These are phyloP conservation scores for Tolmerus cingulatus DNA, from an alignment of 2,888 invertebrate species.

Conservation along the genomic window DNA sequence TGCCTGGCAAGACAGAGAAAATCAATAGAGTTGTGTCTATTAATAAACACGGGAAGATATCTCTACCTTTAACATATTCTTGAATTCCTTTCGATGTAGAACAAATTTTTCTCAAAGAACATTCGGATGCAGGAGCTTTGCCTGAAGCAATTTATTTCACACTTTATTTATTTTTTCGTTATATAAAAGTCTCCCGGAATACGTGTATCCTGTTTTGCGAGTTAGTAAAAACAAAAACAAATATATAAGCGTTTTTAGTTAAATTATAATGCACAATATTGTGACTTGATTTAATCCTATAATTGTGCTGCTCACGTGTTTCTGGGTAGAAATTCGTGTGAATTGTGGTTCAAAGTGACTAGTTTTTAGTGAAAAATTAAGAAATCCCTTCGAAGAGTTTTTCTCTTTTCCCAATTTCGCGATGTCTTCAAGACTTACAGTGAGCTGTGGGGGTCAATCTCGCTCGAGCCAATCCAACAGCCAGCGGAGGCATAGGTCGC, in stretches of 20 bases:
- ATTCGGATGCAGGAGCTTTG: background rate
- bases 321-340: background rate
- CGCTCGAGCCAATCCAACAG: conserved; percentile 48
- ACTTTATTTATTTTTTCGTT: background rate
- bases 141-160: background rate
- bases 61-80: background rate
- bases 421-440: conserved; percentile 40
- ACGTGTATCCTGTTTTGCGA: background rate
- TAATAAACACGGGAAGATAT: conserved; percentile 20
- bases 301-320: background rate
- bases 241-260: background rate
- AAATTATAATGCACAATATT: background rate
- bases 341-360: background rate
- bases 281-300: background rate
- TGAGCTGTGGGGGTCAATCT: conserved; percentile 43
- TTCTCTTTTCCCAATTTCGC: background rate
- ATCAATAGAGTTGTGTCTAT: conserved; percentile 27
- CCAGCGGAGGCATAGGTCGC: conserved; percentile 49
- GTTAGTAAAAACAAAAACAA: background rate
- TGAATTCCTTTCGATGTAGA: background rate
- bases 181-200: background rate
- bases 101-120: background rate
- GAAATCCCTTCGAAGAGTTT: background rate
- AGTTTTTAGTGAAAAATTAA: background rate
- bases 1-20: conserved; percentile 33